Evolutionary conservation across 2,113 vertebrate genomes (phyloP).

Genomic region (Leptosomus discolor): DNA sequence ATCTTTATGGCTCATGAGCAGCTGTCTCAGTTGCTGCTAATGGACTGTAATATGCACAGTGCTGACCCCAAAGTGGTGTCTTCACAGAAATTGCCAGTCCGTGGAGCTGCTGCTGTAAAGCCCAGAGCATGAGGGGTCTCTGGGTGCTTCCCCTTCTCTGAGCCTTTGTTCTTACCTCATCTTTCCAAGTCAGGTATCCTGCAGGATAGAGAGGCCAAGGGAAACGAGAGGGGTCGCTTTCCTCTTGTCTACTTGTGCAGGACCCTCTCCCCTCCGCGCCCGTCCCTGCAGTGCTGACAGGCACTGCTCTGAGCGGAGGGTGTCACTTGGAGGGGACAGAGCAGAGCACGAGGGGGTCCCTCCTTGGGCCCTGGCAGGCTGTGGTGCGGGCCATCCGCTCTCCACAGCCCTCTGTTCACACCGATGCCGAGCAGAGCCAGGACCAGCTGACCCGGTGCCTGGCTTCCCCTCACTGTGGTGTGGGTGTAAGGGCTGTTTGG

Average conservation of each 20-base stretch:
- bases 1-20: neutral
- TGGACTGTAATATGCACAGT: neutral
- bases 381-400: fast-evolving
- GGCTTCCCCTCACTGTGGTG: fast-evolving
- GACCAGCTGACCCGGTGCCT: neutral
- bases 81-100: neutral
- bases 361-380: too few species aligned
- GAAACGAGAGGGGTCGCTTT: neutral
- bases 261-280: fast-evolving
- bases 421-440: fast-evolving
- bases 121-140: neutral
- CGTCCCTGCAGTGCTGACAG: fast-evolving
- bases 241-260: neutral
- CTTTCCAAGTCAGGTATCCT: neutral
- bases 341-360: neutral
- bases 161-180: neutral
- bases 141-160: neutral
- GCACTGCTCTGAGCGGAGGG: neutral
- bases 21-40: neutral
- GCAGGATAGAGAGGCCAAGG: neutral
- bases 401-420: fast-evolving
- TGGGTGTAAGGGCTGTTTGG: neutral
- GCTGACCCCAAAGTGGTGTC: neutral
- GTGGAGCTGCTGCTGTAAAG: neutral
- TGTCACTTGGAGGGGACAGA: neutral